Evolutionary conservation across 2,113 vertebrate species (phyloP), one percentile per base, ranked within the genome.

Genomic region (Diadophis punctatus): DNA sequence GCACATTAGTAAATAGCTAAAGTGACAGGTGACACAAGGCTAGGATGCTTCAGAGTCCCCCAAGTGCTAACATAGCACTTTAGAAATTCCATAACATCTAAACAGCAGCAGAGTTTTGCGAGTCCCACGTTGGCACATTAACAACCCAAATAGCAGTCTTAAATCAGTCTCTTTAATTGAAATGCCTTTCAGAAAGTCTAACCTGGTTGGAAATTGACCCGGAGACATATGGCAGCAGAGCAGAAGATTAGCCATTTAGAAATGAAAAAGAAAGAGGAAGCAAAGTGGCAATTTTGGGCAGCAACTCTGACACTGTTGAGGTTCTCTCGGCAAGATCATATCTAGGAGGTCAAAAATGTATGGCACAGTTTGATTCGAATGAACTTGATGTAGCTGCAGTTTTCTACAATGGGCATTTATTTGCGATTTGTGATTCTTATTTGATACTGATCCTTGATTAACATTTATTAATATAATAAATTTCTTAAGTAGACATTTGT

Each of bases 111-210:
- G 87, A 94, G 93, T 94, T 95, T 94, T 96, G 92, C 68, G 94
- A 96, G 89, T 96, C 88, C 80, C 92, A 93, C 93, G 92, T 90
- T 95, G 96, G 91, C 84, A 94, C 68, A 25, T 91, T 96, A 95
- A 95, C 90, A 95, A 95, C 87, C 88, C 87, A 94, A 94, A 94
- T 92, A 95, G 95, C 55, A 55, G 84, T 87, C 91, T 94, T 96
- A 96, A 95, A 96, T 97, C 96, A 94, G 89, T 89, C 90, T 55
- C 91, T 95, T 95, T 92, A 94, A 93, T 96, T 93, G 93, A 96
- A 96, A 80, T 95, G 92, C 91, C 91, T 94, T 52, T 94, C 89
- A 58, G 93, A 90, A 95, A 96, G 74, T 51, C 84, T 95, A 85
- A 94, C 84, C 91, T 97, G 95, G 95, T 0, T 86, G 91, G 88